These are phyloP conservation scores for Escarpia spicata DNA, from an alignment of 2,888 invertebrate genomes.

Conservation along the genomic window DNA sequence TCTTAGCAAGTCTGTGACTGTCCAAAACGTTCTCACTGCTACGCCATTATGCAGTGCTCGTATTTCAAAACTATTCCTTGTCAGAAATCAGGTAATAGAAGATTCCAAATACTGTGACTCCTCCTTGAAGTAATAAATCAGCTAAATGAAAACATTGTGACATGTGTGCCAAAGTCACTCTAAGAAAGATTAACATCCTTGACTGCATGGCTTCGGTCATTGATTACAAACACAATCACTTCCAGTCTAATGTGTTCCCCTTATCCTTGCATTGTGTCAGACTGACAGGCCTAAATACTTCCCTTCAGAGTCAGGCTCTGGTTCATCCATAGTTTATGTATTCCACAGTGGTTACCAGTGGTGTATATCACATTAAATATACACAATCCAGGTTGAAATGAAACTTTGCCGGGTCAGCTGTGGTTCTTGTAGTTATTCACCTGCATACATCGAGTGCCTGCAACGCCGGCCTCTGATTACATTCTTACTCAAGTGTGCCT, in stretches of 20 bases:
- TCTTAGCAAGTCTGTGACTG: not conserved
- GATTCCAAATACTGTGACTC: not conserved
- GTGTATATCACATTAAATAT: not conserved
- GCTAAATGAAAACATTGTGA: not conserved
- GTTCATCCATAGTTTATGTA: not conserved
- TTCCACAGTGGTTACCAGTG: not conserved
- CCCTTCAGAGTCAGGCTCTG: not conserved
- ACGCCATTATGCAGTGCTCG: not conserved
- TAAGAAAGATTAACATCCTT: not conserved
- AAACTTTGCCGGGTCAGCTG: not conserved
- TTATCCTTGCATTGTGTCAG: not conserved
- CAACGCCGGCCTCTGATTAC: not conserved
- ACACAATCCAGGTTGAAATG: not conserved
- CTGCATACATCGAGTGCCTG: not conserved
- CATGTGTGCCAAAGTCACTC: not conserved
- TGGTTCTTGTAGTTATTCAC: not conserved
- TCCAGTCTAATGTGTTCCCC: not conserved
- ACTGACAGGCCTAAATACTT: not conserved
- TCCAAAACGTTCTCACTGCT: not conserved
- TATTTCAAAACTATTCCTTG: not conserved
- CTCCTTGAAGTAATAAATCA: not conserved
- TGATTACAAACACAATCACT: not conserved
- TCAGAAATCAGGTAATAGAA: not conserved
- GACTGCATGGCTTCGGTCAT: not conserved
- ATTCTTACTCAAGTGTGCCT: slow-evolving; percentile 13